Percentiles rank a stretch among this genome's conserved stretches.
These are phyloP conservation scores for Lontra canadensis DNA, from an alignment of 2,113 vertebrate genomes.

Conservation along the genomic window DNA sequence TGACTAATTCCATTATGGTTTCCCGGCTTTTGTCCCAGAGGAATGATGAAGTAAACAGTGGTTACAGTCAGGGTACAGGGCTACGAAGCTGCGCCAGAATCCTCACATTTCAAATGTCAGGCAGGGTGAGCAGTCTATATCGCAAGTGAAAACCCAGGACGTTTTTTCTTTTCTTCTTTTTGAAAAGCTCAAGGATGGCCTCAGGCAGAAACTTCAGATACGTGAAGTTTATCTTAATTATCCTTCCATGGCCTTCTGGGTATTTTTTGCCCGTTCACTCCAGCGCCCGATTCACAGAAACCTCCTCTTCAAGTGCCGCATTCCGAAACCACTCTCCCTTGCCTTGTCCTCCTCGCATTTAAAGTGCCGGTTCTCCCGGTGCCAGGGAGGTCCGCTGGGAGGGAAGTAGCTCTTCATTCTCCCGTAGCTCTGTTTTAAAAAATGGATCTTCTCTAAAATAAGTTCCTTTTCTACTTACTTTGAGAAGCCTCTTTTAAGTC, in stretches of 20 bases:
- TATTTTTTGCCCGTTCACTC: not conserved
- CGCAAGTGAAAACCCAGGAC: not conserved
- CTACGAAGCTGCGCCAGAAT: not conserved
- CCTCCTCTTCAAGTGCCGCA: accelerated
- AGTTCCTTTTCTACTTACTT: not conserved
- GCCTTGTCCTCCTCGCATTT: not conserved
- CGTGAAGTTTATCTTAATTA: not conserved
- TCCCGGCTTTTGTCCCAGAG: not conserved
- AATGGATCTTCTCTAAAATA: not conserved
- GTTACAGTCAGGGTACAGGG: not conserved
- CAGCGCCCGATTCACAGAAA: not conserved
- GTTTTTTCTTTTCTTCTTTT: not conserved
- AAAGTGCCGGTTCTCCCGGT: not conserved
- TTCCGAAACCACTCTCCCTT: not conserved
- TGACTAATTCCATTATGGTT: not conserved
- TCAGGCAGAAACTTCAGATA: not conserved
- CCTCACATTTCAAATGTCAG: not conserved
- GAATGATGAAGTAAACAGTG: not conserved
- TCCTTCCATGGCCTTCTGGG: not conserved
- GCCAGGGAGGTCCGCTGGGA: not conserved
- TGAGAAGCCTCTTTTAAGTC: not conserved
- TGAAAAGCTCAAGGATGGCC: not conserved
- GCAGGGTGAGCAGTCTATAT: not conserved
- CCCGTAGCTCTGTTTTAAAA: not conserved
- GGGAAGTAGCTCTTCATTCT: not conserved